Evolutionary conservation across 2,888 invertebrate genomes (phyloP), one percentile per base, ranked within the genome.

Genomic region (Idaea biselata): DNA sequence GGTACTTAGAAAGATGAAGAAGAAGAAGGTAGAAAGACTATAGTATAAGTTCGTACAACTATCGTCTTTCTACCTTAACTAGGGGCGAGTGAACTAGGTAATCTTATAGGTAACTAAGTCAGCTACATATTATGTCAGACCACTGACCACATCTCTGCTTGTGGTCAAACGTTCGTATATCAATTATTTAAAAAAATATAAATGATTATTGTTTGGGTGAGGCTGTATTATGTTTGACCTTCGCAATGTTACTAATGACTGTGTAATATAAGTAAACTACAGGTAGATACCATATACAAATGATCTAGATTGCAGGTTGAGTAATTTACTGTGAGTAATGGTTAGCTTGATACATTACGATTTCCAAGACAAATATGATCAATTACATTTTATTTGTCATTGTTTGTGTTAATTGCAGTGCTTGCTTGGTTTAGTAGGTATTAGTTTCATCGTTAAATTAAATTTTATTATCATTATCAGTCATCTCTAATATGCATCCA

Each of bases 311-410:
- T 44, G 44, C 44, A 14, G 44, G 44, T 44, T 56, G 56, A 17
- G 56, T 18, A 56, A 56, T 56, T 56, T 56, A 18, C 18, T 16
- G 7, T 56, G 56, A 56, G 18, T 18, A 18, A 56, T 56, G 17
- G 18, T 18, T 56, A 11, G 56, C 18, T 8, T 18, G 56, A 44
- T 44, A 7, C 14, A 44, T 8, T 8, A 44, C 8, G 44, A 44
- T 44, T 44, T 44, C 14, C 44, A 44, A 44, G 44, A 44, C 44
- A 44, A 44, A 44, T 44, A 44, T 44, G 14, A 8, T 44, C 44
- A 44, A 44, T 44, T 44, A 44, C 14, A 44, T 44, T 44, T 8
- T 44, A 8, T 44, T 8, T 0, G 44, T 44, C 11, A 44, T 44
- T 44, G 16, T 55, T 17, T 16, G n/a, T 55, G 55, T 55, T 8